Evolutionary conservation across 2,113 vertebrate species (phyloP).

Genomic region (Eptesicus fuscus): DNA sequence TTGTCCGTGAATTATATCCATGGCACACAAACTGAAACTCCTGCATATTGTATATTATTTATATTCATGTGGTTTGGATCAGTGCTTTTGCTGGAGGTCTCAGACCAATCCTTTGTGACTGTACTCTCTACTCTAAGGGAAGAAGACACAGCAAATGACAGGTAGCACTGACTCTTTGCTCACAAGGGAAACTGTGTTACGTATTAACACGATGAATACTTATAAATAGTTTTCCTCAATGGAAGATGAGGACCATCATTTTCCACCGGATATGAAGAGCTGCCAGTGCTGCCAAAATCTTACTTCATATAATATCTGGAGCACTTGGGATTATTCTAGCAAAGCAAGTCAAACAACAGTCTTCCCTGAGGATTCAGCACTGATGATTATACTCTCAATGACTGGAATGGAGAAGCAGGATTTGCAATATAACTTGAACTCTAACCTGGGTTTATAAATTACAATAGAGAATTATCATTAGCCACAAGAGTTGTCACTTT

Average conservation of each 20-base stretch:
- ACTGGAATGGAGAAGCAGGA: not conserved
- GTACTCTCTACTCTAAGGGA: not conserved
- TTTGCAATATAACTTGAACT: not conserved
- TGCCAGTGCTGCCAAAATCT: not conserved
- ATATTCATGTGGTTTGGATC: not conserved
- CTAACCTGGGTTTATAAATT: not conserved
- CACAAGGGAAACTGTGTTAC: not conserved
- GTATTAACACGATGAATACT: not conserved
- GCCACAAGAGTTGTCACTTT: not conserved
- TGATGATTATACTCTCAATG: not conserved
- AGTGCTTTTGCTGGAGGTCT: conserved; percentile 1
- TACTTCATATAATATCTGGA: not conserved
- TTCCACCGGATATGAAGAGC: not conserved
- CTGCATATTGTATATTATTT: not conserved
- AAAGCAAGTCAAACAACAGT: not conserved
- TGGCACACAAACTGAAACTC: not conserved
- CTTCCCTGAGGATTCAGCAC: not conserved
- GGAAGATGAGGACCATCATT: not conserved
- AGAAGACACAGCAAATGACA: conserved; percentile 4
- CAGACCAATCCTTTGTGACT: not conserved
- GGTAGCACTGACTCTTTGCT: not conserved
- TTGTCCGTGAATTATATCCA: not conserved
- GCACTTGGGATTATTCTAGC: not conserved
- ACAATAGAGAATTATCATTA: not conserved
- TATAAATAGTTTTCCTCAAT: not conserved